Evolutionary conservation across 2,113 vertebrate genomes (phyloP), one percentile per base, ranked within the genome.

Genomic region (Octodon degus): DNA sequence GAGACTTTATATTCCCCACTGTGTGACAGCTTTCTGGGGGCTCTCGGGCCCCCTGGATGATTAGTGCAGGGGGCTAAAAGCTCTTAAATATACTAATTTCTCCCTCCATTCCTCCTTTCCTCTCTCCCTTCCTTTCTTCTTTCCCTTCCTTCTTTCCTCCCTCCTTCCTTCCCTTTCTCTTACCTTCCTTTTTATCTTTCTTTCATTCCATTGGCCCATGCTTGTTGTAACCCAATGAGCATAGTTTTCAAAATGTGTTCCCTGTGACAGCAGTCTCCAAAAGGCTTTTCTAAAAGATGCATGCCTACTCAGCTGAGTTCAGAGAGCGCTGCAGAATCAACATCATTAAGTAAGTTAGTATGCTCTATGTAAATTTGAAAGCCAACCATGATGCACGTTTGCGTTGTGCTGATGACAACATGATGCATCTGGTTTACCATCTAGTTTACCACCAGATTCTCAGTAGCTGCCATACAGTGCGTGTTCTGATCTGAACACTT

Each of bases 181-280:
- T 79, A 25, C 50, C 43, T 43, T 58, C 43, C 11, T 63, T 30
- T 7, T 34, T 87, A 4, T 4, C 34, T 30, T 60, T 40, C 22
- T 83, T 24, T 82, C 11, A 37, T 32, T 60, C 34, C 22, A 32
- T 63, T 87, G 37, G 12, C 62, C 30, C 68, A 88, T 60, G 17
- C 19, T 80, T 94, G 4, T 50, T 80, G 0, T 83, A 68, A 85
- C 62, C 27, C 13, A 77, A 25, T 63, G 32, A 82, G n/a, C 13
- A 77, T 63, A 89, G 86, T 96, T 96, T 95, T 94, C 19, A 37
- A 40, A 40, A n/a, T 32, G 1, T 53, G 8, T 72, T 82, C 24
- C 25, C 30, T 82, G 16, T 47, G 37, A 74, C 8, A 72, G 14
- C 30, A 12, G 6, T 86, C 37, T 34, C 34, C 40, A 76, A 40